Base-by-base conservation (phyloP, 2,113 vertebrate species). In the Malurus cyaneus region DNA sequence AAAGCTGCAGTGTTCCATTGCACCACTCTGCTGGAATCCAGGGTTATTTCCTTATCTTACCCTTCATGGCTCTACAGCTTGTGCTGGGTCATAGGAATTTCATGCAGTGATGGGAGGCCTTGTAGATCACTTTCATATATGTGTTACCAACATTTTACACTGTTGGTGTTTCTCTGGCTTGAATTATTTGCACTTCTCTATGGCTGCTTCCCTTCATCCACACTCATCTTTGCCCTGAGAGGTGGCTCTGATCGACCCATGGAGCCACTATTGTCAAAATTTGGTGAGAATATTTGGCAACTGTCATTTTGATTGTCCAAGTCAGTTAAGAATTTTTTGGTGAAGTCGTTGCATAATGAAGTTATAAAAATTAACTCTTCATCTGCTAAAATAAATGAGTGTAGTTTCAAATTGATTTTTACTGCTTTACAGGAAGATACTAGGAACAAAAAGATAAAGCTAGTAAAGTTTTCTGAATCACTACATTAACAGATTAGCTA, bases 81-180 rank as follows among this genome's bases (percentile, higher is more conserved):
- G 46, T 71, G 50, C 59, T 72, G 71, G 74, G 29, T 12, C 21
- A 28, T 31, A 28, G 73, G 53, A 42, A 36, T 67, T 74, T 11
- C 61, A 2, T 1, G 17, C 49, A 12, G 25, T 3, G 65, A 39
- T 44, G 34, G 47, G 56, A 74, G 57, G 26, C 56, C 73, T 39
- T 0, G 1, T 11, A 56, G 32, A 36, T 67, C 36, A 3, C 50
- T 66, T 49, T 15, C 36, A 9, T 32, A 9, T 5, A 0, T 9
- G 42, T 41, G 8, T 84, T 70, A 5, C 34, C 39, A 56, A 41
- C 41, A 4, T 46, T 72, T 90, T 4, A 23, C 2, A 0, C 65
- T 57, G 2, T 14, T 69, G n/a, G 20, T 73, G 54, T 46, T n/a
- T 82, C 61, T 65, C 69, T 67, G 69, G 21, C 1, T 2, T 80